Base-by-base conservation (phyloP, 2,113 vertebrate species). In the Phyllostomus discolor region DNA sequence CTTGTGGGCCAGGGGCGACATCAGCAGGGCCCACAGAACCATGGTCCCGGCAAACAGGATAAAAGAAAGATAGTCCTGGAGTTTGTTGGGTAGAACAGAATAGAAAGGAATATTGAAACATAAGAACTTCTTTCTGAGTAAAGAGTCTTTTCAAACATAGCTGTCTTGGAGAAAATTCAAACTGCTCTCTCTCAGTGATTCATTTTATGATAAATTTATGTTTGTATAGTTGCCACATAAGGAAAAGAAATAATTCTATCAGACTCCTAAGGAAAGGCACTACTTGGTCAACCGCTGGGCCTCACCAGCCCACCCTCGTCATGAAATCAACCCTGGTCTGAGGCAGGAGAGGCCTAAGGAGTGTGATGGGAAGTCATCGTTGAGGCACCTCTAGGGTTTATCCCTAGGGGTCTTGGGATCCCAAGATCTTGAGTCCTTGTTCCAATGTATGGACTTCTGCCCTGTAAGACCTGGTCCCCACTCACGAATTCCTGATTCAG, bases 131-230 rank as follows among this genome's bases (percentile, higher is more conserved):
- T 41, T 50, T 92, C 57, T 48, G 38, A 72, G 24, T 24, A 96
- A 92, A 70, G 24, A 85, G 50, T 38, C 69, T 80, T 94, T 94
- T 88, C 3, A 50, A 89, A 94, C 43, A 75, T 50, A 91, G 64
- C 46, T 90, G 64, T 85, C n/a, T 72, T 88, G 57, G 50, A 90
- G 92, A 76, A 95, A 94, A 95, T 75, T 91, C 48, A 94, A 89
- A 59, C 8, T 91, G 7, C 31, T 19, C 4, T 91, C 17, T 90
- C 50, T 78, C 38, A n/a, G 31, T 84, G 78, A 92, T 79, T 95
- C 84, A 73, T 81, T 79, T 97, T 82, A 72, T 2, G 10, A 79
- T 73, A 80, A 82, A 75, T 92, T 89, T 87, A 43, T 94, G 59
- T 86, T 70, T 95, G 33, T 2, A 2, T 64, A n/a, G 46, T 86